Evolutionary conservation across 2,113 vertebrate genomes (phyloP).

Genomic region (Rhineura floridana): DNA sequence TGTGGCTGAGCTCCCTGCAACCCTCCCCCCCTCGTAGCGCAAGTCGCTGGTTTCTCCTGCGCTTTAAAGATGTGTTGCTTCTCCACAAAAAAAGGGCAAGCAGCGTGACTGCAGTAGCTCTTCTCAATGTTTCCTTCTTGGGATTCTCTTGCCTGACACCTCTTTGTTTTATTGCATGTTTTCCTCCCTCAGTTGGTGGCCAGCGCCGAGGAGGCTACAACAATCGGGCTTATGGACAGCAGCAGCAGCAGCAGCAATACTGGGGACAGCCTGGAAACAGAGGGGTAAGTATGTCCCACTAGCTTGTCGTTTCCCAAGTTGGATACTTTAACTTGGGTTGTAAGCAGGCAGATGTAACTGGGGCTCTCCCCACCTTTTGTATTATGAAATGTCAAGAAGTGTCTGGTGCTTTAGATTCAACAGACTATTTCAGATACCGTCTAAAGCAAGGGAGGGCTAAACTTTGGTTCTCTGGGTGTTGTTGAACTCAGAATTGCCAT

Average conservation of each 20-base stretch:
- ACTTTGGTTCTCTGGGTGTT: too few relatives aligned
- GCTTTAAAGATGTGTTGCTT: neutral
- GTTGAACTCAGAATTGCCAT: too few relatives aligned
- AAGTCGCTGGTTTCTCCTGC: neutral
- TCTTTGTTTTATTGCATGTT: conserved; percentile 41
- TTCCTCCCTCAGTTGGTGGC: conserved; percentile 64
- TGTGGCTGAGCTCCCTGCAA: neutral
- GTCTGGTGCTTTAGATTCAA: too few relatives aligned
- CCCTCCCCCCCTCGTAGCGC: too few relatives aligned
- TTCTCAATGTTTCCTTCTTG: neutral
- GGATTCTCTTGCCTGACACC: conserved; percentile 40
- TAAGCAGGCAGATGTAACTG: neutral
- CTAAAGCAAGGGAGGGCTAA: neutral
- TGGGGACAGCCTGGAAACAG: conserved; percentile 72
- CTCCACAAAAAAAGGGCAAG: neutral
- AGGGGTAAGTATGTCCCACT: conserved; percentile 65
- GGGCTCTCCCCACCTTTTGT: neutral
- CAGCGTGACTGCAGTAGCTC: too few relatives aligned
- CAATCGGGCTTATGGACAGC: conserved; percentile 70
- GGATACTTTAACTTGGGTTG: neutral
- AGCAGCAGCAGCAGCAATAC: conserved; percentile 60
- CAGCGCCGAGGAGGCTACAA: conserved; percentile 75
- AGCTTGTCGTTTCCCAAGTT: neutral
- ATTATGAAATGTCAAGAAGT: neutral
- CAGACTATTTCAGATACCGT: too few relatives aligned